Percentiles rank a stretch among this genome's conserved stretches.
These are phyloP conservation scores for Drosophila virilis DNA, from an alignment of 1,140 invertebrate species.

Conservation along the genomic window DNA sequence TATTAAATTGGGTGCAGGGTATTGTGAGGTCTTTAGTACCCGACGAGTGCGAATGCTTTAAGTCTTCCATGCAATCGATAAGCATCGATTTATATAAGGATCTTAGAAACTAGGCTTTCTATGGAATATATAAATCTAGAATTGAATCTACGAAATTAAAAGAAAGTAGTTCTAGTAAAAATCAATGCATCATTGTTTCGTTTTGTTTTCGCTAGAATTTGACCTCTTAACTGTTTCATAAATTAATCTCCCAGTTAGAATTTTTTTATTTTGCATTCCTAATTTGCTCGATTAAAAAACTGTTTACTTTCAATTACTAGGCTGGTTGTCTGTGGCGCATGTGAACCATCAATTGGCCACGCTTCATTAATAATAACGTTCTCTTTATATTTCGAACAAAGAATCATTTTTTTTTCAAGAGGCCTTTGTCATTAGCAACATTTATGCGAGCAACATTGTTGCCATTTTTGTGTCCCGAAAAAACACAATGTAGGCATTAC, in stretches of 20 bases:
- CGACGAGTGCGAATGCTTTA: too few relatives aligned
- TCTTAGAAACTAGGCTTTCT: too few relatives aligned
- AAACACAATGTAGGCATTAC: constrained; percentile 19
- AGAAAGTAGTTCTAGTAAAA: too few relatives aligned
- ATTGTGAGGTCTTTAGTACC: too few relatives aligned
- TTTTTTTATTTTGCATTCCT: constrained; percentile 26
- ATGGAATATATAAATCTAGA: too few relatives aligned
- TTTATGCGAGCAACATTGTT: constrained; percentile 39
- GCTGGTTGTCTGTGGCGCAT: constrained; percentile 6
- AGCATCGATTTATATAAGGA: too few relatives aligned
- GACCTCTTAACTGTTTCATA: constrained; percentile 32
- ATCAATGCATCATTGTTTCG: too few relatives aligned
- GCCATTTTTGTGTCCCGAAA: neutral
- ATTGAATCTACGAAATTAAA: too few relatives aligned
- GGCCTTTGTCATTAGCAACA: constrained; percentile 28
- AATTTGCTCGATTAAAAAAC: constrained; percentile 38
- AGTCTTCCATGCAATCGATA: too few relatives aligned
- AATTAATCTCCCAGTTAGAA: constrained; percentile 42
- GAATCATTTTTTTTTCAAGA: constrained; percentile 13
- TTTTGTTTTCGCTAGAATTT: too few relatives aligned
- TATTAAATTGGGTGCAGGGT: too few relatives aligned
- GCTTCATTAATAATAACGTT: constrained; percentile 23
- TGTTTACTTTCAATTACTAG: constrained; percentile 35
- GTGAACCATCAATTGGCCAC: constrained; percentile 23
- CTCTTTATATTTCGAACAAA: constrained; percentile 37